A percentile compares a stretch with the other conserved stretches of the same genome.
These are phyloP conservation scores for Myiozetetes cayanensis DNA, from an alignment of 2,113 vertebrate genomes.

Conservation along the genomic window DNA sequence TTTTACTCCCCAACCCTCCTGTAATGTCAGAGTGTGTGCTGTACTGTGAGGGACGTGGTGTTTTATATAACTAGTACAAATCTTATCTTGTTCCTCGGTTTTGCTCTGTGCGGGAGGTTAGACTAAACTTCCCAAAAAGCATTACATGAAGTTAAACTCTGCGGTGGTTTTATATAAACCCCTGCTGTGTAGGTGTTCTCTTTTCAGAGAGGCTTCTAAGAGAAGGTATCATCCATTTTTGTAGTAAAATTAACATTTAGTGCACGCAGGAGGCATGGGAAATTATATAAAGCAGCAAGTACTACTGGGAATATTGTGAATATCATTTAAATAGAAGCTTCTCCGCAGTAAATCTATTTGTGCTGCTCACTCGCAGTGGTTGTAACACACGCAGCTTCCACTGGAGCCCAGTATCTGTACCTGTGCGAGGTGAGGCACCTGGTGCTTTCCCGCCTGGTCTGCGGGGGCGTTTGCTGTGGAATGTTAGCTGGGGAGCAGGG, in stretches of 20 bases:
- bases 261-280: not conserved
- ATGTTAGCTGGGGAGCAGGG: too few relatives aligned
- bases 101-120: not conserved
- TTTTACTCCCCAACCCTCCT: not conserved
- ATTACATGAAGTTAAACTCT: not conserved
- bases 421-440: not conserved
- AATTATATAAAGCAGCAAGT: conserved; percentile 35
- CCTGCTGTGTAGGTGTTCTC: conserved; percentile 6
- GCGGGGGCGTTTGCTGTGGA: not conserved
- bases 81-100: not conserved
- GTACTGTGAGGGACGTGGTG: not conserved
- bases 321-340: not conserved
- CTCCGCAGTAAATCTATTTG: not conserved
- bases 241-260: not conserved
- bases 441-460: not conserved
- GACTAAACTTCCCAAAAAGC: not conserved
- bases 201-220: not conserved
- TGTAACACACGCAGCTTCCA: not conserved
- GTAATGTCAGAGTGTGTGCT: not conserved
- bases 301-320: not conserved
- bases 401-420: fast-evolving
- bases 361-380: not conserved
- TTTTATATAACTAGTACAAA: not conserved
- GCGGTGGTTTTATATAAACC: not conserved
- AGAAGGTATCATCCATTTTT: not conserved